A percentile compares a stretch with the other conserved stretches of the same genome.
Evolutionary conservation across 2,797 vertebrate species (phyloP).

Genomic region (Rhinella marina): DNA sequence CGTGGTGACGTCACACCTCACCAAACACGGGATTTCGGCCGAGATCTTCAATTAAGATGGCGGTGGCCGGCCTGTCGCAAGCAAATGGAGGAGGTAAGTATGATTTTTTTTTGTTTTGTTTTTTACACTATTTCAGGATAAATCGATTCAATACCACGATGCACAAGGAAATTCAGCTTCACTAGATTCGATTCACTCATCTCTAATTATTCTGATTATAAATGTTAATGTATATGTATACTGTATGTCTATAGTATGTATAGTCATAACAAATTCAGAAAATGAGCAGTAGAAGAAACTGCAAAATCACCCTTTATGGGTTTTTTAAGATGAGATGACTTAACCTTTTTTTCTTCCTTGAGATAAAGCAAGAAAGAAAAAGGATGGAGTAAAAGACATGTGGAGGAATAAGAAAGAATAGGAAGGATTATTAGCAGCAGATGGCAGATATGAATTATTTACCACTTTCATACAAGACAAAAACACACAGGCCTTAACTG

Average conservation of each 20-base stretch:
- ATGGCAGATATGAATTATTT: constrained; percentile 84
- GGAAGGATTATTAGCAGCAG: constrained; percentile 70
- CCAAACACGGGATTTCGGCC: no score
- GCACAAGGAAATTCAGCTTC: no score
- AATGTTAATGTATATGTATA: neutral
- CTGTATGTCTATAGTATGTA: no score
- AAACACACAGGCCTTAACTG: constrained; percentile 71
- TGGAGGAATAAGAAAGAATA: constrained; percentile 66
- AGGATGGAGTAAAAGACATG: constrained; percentile 56
- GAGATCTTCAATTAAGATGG: no score
- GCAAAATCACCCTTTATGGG: neutral
- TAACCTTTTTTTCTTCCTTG: constrained; percentile 22
- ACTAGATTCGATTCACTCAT: no score
- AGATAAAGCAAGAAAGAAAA: constrained; percentile 35
- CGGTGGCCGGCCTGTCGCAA: no score
- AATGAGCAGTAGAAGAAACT: neutral
- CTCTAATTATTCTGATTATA: no score
- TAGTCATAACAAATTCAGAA: neutral
- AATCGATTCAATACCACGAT: no score
- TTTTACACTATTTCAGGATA: no score
- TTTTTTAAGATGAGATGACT: neutral
- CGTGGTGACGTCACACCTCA: no score
- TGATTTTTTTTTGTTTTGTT: no score
- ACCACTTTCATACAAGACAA: constrained; percentile 76
- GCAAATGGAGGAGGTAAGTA: no score